Evolutionary conservation across 2,113 vertebrate genomes (phyloP), one percentile per base, ranked within the genome.

Genomic region (Psammodynastes pulverulentus): DNA sequence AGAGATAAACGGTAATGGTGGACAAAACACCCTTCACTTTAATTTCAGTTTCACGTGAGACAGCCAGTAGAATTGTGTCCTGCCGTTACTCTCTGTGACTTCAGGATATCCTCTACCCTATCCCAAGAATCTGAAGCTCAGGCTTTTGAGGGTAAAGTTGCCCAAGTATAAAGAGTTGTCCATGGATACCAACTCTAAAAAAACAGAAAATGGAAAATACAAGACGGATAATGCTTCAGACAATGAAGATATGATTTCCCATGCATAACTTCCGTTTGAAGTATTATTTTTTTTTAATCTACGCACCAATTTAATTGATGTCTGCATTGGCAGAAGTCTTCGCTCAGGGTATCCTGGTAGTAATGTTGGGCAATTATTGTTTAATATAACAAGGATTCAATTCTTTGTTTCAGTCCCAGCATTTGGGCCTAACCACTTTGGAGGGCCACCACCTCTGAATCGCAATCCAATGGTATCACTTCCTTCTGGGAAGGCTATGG

Each of bases 401-500:
- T 3, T 45, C 34, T 94, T 48, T 96, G 26, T 95, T 72, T 94
- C 93, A 98, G 97, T 98, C 97, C 97, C 97, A 97, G 98, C 98
- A 91, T 98, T 98, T 97, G 98, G 97, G 93, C 97, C 98, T 91
- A 97, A 96, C 96, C 98, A 97, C 3, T 98, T 98, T 95, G 98
- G 98, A 95, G 98, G 90, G 54, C 26, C 97, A 96, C 98, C 98
- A 95, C 97, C 98, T 93, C 96, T 97, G 92, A 96, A 95, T 34
- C 94, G 86, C 89, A 95, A 95, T 94, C 98, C 98, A 94, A 97
- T 98, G 97, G 97, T 98, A 96, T 96, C 97, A 86, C 96, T 98
- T 93, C 97, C 97, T 94, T 93, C 97, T 97, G 98, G 98, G 96
- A 99, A 98, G 96, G 97, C 98, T 94, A 97, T 98, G 98, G 98